phyloP scores from a whole-genome alignment of 2,113 vertebrate genomes.

The Ancistrus triradiatus region DNA sequence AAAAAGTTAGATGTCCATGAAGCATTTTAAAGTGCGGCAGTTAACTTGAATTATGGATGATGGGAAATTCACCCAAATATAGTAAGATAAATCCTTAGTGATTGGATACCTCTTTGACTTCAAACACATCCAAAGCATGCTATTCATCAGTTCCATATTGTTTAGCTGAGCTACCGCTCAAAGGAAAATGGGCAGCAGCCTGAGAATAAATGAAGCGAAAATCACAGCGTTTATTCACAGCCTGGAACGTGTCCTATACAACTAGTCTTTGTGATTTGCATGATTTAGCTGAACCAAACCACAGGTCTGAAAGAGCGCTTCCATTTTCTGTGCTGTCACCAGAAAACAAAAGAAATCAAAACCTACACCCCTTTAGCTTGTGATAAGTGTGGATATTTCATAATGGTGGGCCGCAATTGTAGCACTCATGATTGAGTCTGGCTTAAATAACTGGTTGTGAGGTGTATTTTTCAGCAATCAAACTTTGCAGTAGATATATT shows the following conservation, averaged over 20 bases:
- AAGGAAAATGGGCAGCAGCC: not conserved
- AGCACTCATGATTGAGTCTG: constrained; percentile 50
- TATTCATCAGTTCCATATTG: constrained; percentile 23
- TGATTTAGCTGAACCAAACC: constrained; percentile 34
- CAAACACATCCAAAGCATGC: not conserved
- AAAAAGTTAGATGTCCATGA: too few relatives aligned
- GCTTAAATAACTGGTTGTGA: constrained; percentile 47
- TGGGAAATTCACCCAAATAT: too few relatives aligned
- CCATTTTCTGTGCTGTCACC: constrained; percentile 26
- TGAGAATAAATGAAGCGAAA: constrained; percentile 30
- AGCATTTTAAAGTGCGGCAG: too few relatives aligned
- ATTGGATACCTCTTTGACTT: not conserved
- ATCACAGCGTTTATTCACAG: constrained; percentile 38
- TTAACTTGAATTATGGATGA: too few relatives aligned
- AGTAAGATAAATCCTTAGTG: not conserved
- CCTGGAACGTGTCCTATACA: constrained; percentile 21
- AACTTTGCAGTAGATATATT: constrained; percentile 33
- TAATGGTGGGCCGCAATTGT: constrained; percentile 49
- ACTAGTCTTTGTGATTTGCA: constrained; percentile 28
- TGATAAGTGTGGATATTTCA: constrained; percentile 50
- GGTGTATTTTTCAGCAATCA: constrained; percentile 54
- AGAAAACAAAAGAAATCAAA: constrained; percentile 49
- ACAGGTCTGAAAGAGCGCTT: constrained; percentile 23
- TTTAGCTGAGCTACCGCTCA: constrained; percentile 4
- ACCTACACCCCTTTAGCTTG: constrained; percentile 28